These are phyloP conservation scores for Sebastes diaconus DNA, from an alignment of 2,797 vertebrate species.

Conservation along the genomic window DNA sequence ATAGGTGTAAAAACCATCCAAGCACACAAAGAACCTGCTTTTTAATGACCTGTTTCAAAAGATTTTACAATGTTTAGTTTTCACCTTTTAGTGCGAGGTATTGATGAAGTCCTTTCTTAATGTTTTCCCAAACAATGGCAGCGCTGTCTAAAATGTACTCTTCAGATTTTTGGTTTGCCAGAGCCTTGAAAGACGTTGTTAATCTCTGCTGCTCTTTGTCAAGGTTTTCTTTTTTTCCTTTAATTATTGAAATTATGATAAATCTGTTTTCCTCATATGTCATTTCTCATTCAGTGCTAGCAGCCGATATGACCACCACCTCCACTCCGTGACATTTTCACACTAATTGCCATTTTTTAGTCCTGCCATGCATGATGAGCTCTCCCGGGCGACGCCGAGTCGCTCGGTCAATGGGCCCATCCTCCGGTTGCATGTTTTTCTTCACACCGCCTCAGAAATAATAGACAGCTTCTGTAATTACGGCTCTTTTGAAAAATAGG, in stretches of 20 bases:
- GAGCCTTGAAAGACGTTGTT: neutral
- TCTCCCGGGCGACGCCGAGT: conserved; percentile 15
- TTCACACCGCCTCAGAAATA: conserved; percentile 18
- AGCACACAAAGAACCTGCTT: neutral
- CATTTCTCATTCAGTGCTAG: conserved; percentile 27
- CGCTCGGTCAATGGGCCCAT: neutral
- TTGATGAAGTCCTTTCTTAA: neutral
- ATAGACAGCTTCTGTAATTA: conserved; percentile 52
- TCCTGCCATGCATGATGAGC: conserved; percentile 22
- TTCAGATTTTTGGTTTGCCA: too few relatives aligned
- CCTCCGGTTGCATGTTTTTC: conserved; percentile 13
- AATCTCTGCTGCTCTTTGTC: neutral
- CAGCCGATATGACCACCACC: conserved; percentile 10
- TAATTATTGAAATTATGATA: conserved; percentile 17
- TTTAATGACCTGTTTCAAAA: neutral
- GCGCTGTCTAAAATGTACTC: neutral
- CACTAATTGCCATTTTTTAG: conserved; percentile 56
- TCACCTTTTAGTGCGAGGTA: neutral
- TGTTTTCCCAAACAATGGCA: neutral
- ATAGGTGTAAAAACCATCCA: neutral
- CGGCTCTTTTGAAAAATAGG: conserved; percentile 40
- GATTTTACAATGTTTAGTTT: neutral
- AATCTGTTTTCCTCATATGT: conserved; percentile 3
- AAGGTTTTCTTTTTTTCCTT: neutral
- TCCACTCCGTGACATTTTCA: conserved; percentile 56